These are phyloP conservation scores for Gymnobelideus leadbeateri DNA, from an alignment of 2,113 vertebrate genomes.

Conservation along the genomic window DNA sequence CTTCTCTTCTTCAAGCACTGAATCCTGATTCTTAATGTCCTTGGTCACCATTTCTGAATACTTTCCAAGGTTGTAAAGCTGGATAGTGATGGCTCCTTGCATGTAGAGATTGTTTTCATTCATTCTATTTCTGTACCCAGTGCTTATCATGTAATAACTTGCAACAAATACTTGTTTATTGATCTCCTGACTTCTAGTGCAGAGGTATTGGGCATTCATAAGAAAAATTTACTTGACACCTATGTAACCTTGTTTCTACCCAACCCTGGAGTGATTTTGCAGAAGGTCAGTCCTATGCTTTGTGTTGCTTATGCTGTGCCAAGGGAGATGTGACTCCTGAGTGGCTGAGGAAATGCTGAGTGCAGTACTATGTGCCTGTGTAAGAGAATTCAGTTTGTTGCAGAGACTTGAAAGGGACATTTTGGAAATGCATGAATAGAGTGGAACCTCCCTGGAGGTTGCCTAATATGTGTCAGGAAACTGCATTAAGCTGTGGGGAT, in stretches of 20 bases:
- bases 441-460: background rate
- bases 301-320: background rate
- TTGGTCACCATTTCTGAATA: background rate
- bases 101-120: background rate
- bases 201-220: background rate
- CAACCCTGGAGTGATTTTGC: background rate
- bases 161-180: background rate
- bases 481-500: background rate
- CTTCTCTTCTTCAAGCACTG: background rate
- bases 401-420: background rate
- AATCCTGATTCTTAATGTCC: background rate
- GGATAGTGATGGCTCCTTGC: background rate
- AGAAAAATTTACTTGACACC: background rate
- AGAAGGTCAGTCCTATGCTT: background rate
- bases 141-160: background rate
- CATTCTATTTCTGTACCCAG: too few relatives aligned
- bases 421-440: background rate
- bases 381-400: background rate
- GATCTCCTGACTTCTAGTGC: background rate
- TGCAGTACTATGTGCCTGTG: background rate
- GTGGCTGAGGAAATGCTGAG: background rate
- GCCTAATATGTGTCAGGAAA: too few relatives aligned
- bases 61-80: background rate
- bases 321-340: background rate
- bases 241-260: background rate